These are phyloP conservation scores for Oryzias javanicus DNA, from an alignment of 2,113 vertebrate species.

Conservation along the genomic window DNA sequence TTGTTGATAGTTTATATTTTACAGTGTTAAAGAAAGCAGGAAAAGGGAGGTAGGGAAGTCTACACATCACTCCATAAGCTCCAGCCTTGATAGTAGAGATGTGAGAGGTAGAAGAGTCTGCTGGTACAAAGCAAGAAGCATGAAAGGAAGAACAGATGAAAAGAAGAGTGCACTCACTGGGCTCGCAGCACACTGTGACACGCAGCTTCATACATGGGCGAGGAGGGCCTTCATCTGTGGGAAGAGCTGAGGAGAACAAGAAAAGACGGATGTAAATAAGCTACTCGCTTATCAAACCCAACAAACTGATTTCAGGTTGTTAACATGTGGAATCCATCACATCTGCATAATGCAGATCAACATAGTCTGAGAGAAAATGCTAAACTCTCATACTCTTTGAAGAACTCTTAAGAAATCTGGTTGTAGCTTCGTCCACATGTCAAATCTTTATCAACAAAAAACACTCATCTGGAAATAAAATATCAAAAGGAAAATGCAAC, in stretches of 20 bases:
- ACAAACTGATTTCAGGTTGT: conserved; percentile 11
- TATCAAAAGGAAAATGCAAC: too few species aligned
- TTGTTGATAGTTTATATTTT: conserved; percentile 1
- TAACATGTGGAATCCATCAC: conserved; percentile 3
- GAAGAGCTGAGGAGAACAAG: conserved; percentile 65
- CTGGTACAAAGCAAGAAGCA: conserved; percentile 35
- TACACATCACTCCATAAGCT: conserved; percentile 15
- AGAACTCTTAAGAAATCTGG: not conserved
- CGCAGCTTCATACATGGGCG: conserved; percentile 80
- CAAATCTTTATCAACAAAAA: conserved; percentile 7
- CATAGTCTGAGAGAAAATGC: conserved; percentile 13
- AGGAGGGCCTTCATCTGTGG: conserved; percentile 73
- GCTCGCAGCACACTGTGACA: conserved; percentile 75
- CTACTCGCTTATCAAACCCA: conserved; percentile 20
- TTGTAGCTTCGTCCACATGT: conserved; percentile 14
- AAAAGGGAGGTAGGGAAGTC: conserved; percentile 4
- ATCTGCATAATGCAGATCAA: conserved; percentile 5
- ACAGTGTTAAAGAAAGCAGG: conserved; percentile 20
- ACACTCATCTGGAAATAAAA: too few species aligned
- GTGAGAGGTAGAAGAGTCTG: conserved; percentile 46
- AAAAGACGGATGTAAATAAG: conserved; percentile 26
- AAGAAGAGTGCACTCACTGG: conserved; percentile 71
- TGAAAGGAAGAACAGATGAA: conserved; percentile 57
- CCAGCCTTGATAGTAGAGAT: conserved; percentile 28
- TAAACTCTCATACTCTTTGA: conserved; percentile 2